Base-by-base conservation (phyloP, 1,140 invertebrate genomes). In the Papilio polyxenes region DNA sequence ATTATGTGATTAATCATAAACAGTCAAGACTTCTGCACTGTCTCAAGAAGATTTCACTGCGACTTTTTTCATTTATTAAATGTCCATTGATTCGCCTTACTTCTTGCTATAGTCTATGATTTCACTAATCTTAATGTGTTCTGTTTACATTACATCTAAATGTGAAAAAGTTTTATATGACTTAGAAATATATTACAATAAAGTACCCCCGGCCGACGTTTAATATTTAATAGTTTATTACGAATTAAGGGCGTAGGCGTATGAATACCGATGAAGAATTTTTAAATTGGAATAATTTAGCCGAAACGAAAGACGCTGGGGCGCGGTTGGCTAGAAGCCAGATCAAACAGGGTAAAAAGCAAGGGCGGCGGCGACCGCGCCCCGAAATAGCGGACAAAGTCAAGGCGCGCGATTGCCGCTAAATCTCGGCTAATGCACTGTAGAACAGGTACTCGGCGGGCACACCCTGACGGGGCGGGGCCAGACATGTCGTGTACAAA, bases 281-380 rank as follows among this genome's bases (percentile, higher is more conserved):
- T 74, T 75, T 49, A 49, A 17, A 48, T 75, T 75, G 74, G n/a
- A 75, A 75, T 75, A 49, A 49, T 17, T 75, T 75, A 48, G n/a
- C 11, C 59, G 78, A 65, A 83, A 83, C 85, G 82, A 87, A 85
- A 90, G 88, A 82, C 88, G 87, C 82, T 87, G 85, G 87, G 88
- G 88, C 89, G 89, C 86, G 91, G 87, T 92, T 94, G 93, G 93
- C 92, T 82, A n/a, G n/a, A 82, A 85, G 90, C 92, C 92, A 93
- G 93, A 87, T 87, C 89, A 92, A 93, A 93, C 90, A 92, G 92
- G 93, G 92, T 93, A 94, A 94, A 94, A 93, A 93, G 90, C 87
- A 90, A 92, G 89, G 91, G 91, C 90, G 92, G 88, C 92, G 89
- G 83, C 89, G 87, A 88, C 92, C 91, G 91, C 92, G 88, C 92